Percentiles rank a stretch among this genome's conserved stretches.
phyloP scores from a whole-genome alignment of 2,888 invertebrate species.

The Drosophila dives region DNA sequence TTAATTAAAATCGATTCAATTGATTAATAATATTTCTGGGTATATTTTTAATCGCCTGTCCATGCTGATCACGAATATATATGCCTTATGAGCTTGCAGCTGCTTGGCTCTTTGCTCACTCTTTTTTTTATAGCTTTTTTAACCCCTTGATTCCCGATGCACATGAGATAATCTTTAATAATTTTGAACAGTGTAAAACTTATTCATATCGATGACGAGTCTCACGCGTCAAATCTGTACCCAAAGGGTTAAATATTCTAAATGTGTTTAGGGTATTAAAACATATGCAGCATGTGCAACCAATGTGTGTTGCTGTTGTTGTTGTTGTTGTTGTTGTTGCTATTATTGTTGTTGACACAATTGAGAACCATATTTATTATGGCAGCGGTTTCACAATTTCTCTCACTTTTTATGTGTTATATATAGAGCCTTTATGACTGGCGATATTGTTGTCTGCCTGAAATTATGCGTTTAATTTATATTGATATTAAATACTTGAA shows the following conservation, averaged over 20 bases:
- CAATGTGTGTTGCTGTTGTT: conserved; percentile 34
- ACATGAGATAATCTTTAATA: no score
- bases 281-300: conserved; percentile 42
- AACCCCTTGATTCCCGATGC: no score
- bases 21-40: neutral
- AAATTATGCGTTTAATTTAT: conserved; percentile 1
- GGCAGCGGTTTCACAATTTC: conserved; percentile 39
- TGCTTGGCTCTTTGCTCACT: neutral
- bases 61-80: neutral
- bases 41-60: neutral
- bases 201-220: no score
- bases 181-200: no score
- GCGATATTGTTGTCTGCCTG: conserved; percentile 2
- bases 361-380: conserved; percentile 64
- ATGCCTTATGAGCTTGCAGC: neutral
- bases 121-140: neutral
- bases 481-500: neutral
- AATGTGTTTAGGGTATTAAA: neutral
- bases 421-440: conserved; percentile 5
- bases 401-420: conserved; percentile 1
- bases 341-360: conserved; percentile 58
- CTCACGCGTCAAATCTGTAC: no score
- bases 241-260: no score
- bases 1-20: neutral
- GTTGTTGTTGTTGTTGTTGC: conserved; percentile 12